Base-by-base conservation (phyloP, 2,113 vertebrate genomes). In the Seriola rivoliana region DNA sequence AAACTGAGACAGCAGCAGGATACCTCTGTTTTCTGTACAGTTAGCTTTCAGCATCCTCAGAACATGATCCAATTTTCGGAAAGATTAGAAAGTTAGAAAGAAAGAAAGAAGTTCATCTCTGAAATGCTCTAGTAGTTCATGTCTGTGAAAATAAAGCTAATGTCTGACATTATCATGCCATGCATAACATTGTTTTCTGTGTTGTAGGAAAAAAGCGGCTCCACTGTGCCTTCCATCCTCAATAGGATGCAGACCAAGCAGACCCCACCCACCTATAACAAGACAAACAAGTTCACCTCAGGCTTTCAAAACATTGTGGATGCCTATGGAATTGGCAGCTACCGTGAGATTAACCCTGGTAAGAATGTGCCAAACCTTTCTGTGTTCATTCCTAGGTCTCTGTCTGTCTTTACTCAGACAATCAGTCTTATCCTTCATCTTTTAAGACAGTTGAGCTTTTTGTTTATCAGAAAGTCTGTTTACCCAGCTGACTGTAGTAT, bases 271-370 rank as follows among this genome's bases (percentile, higher is more conserved):
- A 99, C 98, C 0, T 99, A 95, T 77, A 99, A 99, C 93, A 99
- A 98, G 94, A 99, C 98, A 4, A 99, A 98, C 93, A 99, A 99
- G 91, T 99, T 99, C 93, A 99, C 98, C 4, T 95, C 91, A 1
- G 98, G 98, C 78, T 99, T 99, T 87, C 98, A 99, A 89, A 99
- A 97, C 93, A 97, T 99, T 0, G 98, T 99, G 44, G 98, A 99
- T 68, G 97, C 98, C 46, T 99, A 99, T 0, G 98, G 98, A 46
- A 98, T 99, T 40, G 96, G 98, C 80, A 99, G 90, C 25, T 99
- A 99, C 32, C 94, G 98, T 19, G 98, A 99, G 87, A 99, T 99
- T 40, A 99, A 99, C 91, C 98, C 98, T 94, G 98, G 98, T 99
- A 92, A 91, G 23, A 17, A 9, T 16, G 7, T 52, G 8, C 19